Base-by-base conservation (phyloP, 2,113 vertebrate species). In the Prochilodus magdalenae region DNA sequence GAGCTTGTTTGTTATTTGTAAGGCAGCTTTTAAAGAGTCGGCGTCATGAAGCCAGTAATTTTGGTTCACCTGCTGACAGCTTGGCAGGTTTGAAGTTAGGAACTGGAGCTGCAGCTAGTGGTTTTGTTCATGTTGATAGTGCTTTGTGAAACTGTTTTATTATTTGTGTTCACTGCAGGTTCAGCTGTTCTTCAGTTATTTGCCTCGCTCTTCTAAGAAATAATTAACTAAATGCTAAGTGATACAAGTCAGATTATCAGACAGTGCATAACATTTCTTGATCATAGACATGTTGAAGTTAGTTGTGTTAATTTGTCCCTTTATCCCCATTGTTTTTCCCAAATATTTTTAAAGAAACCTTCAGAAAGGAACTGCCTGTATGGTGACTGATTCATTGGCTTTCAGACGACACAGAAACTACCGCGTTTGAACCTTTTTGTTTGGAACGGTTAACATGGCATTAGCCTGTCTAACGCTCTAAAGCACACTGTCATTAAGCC, bases 401-500 rank as follows among this genome's bases (percentile, higher is more conserved):
- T 65, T 36, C 8, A 55, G 27, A 36, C 24, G 57, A 4, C 65
- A 26, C 15, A n/a, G 40, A 81, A 66, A 24, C 15, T 47, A 47
- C 26, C 22, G 13, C 24, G 14, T 69, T 70, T 70, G 22, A 57
- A 66, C 30, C 20, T 67, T 66, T 77, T 66, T 63, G 14, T 44
- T 26, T 59, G 24, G 26, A 59, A 24, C 51, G 49, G 72, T 74
- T 62, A 79, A 71, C 65, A 10, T 65, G 47, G 66, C 73, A 79
- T 71, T 71, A 69, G 15, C 11, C 29, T 79, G 76, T 40, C 75
- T 75, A 55, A 60, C 24, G 16, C 59, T 83, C 22, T 20, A 77
- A 73, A 63, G 69, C 27, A 67, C 26, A 67, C 67, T 75, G 47
- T 80, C 24, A 78, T 83, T 86, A 81, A 60, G 36, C 24, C 0